A percentile compares a stretch with the other conserved stretches of the same genome.
phyloP scores from a whole-genome alignment of 2,888 invertebrate species.

The Ametastegia equiseti region DNA sequence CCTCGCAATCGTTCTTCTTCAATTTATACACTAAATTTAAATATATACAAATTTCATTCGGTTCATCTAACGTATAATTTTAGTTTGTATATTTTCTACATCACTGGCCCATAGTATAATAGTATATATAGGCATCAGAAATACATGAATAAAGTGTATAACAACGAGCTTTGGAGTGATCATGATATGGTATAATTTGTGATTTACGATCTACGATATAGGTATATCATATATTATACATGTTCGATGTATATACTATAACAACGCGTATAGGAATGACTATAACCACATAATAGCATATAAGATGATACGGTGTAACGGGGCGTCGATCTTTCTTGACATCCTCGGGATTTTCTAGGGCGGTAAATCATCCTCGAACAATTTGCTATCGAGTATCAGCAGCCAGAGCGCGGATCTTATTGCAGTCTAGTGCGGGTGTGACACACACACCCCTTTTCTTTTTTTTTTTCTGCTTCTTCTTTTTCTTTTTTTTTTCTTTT shows the following conservation, averaged over 20 bases:
- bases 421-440: constrained; percentile 35
- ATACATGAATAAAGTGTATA: background rate
- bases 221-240: too few species aligned
- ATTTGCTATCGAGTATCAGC: constrained; percentile 34
- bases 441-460: constrained; percentile 15
- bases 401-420: constrained; percentile 31
- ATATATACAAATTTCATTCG: too few species aligned
- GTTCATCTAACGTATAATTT: too few species aligned
- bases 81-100: too few species aligned
- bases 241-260: too few species aligned
- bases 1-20: too few species aligned
- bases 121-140: background rate
- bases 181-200: constrained; percentile 1
- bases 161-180: background rate
- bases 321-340: constrained; percentile 12
- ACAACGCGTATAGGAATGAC: constrained; percentile 4
- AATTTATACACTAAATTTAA: too few species aligned
- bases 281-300: background rate
- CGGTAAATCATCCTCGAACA: constrained; percentile 29
- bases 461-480: background rate
- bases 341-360: background rate
- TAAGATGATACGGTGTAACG: constrained; percentile 25
- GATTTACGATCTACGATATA: constrained; percentile 10
- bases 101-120: too few species aligned
- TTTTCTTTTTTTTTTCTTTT: too few species aligned